Percentiles rank a stretch among this genome's conserved stretches.
Conservation (phyloP, 2,888 invertebrate genomes). For the Nematopogon swammerdamellus region DNA sequence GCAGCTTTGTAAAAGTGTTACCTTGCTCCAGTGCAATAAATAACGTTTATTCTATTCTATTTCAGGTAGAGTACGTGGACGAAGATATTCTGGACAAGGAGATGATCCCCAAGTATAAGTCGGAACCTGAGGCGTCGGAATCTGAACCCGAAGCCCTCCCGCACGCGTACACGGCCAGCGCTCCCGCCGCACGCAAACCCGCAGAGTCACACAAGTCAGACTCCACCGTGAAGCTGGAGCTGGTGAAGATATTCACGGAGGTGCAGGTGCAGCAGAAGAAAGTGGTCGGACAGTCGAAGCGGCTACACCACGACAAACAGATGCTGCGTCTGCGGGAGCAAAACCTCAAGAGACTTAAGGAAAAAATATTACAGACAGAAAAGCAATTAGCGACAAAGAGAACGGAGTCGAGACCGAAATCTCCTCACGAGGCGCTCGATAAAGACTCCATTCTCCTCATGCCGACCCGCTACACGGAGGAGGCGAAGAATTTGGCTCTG, state of each 20-base stretch:
- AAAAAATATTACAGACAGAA: conserved; percentile 36
- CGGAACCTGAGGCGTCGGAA: conserved; percentile 9
- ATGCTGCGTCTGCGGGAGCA: conserved; percentile 34
- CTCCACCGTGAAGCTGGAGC: conserved; percentile 20
- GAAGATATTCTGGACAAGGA: conserved; percentile 36
- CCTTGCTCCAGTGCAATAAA: no score
- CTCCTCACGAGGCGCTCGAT: conserved; percentile 38
- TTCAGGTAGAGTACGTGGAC: conserved; percentile 47
- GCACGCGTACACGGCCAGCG: background rate
- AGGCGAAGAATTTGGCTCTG: conserved; percentile 42
- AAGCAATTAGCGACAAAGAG: conserved; percentile 33
- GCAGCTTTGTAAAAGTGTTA: no score
- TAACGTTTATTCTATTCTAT: conserved; percentile 4
- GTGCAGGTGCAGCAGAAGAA: conserved; percentile 41
- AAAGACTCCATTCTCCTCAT: conserved; percentile 44
- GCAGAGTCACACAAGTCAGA: conserved; percentile 4
- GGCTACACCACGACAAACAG: conserved; percentile 33
- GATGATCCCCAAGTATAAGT: conserved; percentile 7
- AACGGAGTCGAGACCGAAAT: conserved; percentile 39
- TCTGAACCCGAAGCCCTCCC: conserved; percentile 9
- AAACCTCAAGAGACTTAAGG: conserved; percentile 27
- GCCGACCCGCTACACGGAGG: conserved; percentile 44
- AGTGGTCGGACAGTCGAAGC: conserved; percentile 30
- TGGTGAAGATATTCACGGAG: conserved; percentile 38
- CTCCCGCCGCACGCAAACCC: background rate